phyloP scores from a whole-genome alignment of 2,888 invertebrate species.

The Cheilosia impressa region DNA sequence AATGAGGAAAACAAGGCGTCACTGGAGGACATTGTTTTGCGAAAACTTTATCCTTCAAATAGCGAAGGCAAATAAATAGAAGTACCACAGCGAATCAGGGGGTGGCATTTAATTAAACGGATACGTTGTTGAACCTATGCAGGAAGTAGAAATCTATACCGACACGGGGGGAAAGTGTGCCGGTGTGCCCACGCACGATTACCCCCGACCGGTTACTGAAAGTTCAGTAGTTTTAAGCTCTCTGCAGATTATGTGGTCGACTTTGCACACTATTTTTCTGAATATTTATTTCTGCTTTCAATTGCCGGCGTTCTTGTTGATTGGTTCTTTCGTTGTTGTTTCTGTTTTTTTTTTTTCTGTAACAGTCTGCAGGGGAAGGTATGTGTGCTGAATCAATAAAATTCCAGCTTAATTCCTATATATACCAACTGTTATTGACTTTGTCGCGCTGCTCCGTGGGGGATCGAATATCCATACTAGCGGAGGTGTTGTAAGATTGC shows the following conservation, averaged over 20 bases:
- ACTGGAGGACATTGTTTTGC: background rate
- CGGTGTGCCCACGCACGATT: background rate
- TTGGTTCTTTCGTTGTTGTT: background rate
- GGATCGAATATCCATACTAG: too few species aligned
- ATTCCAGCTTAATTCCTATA: background rate
- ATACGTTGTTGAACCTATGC: background rate
- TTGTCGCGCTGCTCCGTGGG: background rate
- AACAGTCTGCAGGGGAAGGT: background rate
- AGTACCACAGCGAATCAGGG: constrained; percentile 10
- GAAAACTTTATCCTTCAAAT: constrained; percentile 15
- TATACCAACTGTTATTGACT: background rate
- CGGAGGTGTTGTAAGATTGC: too few species aligned
- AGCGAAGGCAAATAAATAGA: background rate
- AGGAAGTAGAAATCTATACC: background rate
- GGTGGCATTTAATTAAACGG: constrained; percentile 30
- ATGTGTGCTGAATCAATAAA: background rate
- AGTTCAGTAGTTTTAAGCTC: constrained; percentile 5
- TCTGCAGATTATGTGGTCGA: background rate
- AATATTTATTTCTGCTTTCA: background rate
- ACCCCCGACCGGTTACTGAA: background rate
- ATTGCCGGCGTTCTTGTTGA: background rate
- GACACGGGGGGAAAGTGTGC: background rate
- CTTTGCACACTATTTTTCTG: background rate
- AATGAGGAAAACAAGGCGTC: constrained; percentile 1
- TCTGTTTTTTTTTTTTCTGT: background rate